Percentiles rank a stretch among this genome's conserved stretches.
phyloP scores from a whole-genome alignment of 2,888 invertebrate species.

The Deroplatys truncata region DNA sequence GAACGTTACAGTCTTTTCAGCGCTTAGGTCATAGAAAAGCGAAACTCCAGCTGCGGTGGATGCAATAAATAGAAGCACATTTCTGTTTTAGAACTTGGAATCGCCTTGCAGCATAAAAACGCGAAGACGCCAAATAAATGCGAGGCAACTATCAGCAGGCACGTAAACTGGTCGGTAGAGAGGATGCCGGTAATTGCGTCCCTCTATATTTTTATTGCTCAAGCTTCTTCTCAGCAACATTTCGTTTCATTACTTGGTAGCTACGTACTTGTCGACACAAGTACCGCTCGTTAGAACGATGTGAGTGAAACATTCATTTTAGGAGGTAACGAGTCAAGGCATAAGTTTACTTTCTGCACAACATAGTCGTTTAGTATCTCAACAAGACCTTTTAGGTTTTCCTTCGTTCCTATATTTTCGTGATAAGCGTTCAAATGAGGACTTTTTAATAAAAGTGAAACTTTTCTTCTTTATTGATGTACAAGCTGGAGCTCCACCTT shows the following conservation, averaged over 20 bases:
- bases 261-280: neutral
- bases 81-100: neutral
- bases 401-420: too few relatives aligned
- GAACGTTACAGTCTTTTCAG: too few relatives aligned
- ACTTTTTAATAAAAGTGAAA: too few relatives aligned
- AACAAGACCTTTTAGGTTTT: too few relatives aligned
- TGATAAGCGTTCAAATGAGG: too few relatives aligned
- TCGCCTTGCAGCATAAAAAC: neutral
- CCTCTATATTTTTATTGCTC: neutral
- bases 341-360: neutral
- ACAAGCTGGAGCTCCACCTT: too few relatives aligned
- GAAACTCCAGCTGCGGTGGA: neutral
- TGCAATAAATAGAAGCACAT: neutral
- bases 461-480: too few relatives aligned
- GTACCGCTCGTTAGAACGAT: neutral
- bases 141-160: neutral
- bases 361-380: neutral
- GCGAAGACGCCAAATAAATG: neutral
- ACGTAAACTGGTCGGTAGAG: neutral
- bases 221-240: neutral
- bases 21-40: neutral
- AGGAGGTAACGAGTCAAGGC: neutral
- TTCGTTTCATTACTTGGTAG: neutral
- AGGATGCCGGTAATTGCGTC: neutral
- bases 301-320: neutral